Evolutionary conservation across 2,888 invertebrate genomes (phyloP), one percentile per base, ranked within the genome.

Genomic region (Galerucella pusilla): DNA sequence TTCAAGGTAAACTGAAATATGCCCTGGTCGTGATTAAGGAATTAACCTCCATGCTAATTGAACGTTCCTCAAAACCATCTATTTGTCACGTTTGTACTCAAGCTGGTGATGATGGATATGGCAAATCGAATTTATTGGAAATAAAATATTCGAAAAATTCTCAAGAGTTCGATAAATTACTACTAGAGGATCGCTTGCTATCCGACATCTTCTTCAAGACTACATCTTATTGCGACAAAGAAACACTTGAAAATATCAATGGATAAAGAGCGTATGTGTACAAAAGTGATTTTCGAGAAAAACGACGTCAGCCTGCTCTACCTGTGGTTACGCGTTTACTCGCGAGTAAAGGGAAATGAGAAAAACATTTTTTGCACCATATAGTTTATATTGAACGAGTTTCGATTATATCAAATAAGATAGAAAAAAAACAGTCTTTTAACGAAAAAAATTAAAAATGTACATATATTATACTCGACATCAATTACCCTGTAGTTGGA

Each of bases 1-100:
- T 52, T 52, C 6, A 52, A 52, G 52, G 52, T 52, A 52, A 52
- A 52, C n/a, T 52, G 52, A 52, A 52, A n/a, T n/a, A 52, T n/a
- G 52, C 52, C 52, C 52, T 52, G 6, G 14, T n/a, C 14, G n/a
- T 52, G 4, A 52, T 52, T 7, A 52, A 52, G 52, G 52, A 52
- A 14, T 52, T 52, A n/a, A 52, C 3, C 52, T 14, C 52, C 14
- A 6, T n/a, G 52, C 7, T 52, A 52, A 52, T 52, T 52, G 52
- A 52, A 14, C 52, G 52, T 52, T n/a, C 6, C 4, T 14, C 52
- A n/a, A 52, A 52, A 52, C n/a, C 52, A 14, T 14, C 14, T n/a
- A 6, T 52, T 14, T 52, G 52, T n/a, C 52, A n/a, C n/a, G 52
- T n/a, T 52, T 52, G n/a, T 52, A 52, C n/a, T 52, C 52, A 52